Percentiles rank a stretch among this genome's conserved stretches.
Conservation (phyloP, 2,888 invertebrate genomes). For the Neelides folsomi region DNA sequence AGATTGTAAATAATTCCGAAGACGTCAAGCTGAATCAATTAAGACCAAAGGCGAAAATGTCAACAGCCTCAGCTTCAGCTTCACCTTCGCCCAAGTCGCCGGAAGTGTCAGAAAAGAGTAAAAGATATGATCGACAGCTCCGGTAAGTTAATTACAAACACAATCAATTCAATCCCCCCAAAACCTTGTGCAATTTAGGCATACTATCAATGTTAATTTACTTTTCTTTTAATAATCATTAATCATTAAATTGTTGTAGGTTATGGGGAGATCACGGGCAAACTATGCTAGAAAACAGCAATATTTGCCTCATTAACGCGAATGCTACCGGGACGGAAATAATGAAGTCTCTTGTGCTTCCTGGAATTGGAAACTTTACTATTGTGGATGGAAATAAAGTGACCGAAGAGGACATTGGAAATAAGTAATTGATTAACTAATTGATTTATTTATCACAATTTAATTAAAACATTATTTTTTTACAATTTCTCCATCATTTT, state of each 20-base stretch:
- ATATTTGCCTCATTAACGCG: constrained; percentile 86
- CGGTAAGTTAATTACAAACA: constrained; percentile 42
- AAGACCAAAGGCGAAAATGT: neutral
- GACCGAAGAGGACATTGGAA: constrained; percentile 80
- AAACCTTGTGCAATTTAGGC: too few species aligned
- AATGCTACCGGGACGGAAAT: constrained; percentile 88
- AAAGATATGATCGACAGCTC: constrained; percentile 69
- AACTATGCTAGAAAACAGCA: constrained; percentile 67
- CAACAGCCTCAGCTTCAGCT: constrained; percentile 36
- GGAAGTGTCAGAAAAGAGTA: constrained; percentile 57
- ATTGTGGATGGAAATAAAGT: constrained; percentile 81
- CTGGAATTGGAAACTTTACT: constrained; percentile 83
- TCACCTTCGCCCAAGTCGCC: constrained; percentile 59
- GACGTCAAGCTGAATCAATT: neutral
- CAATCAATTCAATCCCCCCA: too few species aligned
- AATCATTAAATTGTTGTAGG: constrained; percentile 45
- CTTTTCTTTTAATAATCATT: too few species aligned
- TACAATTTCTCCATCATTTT: constrained; percentile 2
- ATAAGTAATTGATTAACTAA: constrained; percentile 57
- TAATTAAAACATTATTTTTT: too few species aligned
- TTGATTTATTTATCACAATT: too few species aligned
- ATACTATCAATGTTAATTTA: too few species aligned
- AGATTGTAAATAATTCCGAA: too few species aligned
- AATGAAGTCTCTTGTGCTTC: constrained; percentile 83
- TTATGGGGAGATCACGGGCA: constrained; percentile 99